These are phyloP conservation scores for Coregonus clupeaformis DNA, from an alignment of 2,113 vertebrate species.

Conservation along the genomic window DNA sequence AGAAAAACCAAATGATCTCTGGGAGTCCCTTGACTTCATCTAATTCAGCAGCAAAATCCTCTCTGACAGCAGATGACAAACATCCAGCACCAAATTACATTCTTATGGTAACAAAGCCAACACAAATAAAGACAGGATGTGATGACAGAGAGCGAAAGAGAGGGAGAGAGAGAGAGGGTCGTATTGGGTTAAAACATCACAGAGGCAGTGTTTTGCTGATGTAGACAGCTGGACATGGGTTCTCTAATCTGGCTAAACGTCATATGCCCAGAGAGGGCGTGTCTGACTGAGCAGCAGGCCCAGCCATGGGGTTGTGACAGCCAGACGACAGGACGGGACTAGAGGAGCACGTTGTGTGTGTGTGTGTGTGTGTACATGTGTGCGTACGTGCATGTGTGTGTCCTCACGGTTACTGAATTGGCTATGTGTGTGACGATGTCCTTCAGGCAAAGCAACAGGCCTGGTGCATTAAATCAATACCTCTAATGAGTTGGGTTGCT, in stretches of 20 bases:
- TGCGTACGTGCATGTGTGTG: constrained; percentile 22
- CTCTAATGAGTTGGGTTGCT: constrained; percentile 6
- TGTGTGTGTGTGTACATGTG: constrained; percentile 24
- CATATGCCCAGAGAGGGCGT: constrained; percentile 56
- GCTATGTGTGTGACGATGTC: constrained; percentile 25
- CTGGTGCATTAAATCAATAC: constrained; percentile 16
- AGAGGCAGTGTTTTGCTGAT: constrained; percentile 46
- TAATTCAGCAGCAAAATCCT: constrained; percentile 61
- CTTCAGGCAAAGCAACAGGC: constrained; percentile 5
- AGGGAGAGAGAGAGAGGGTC: constrained; percentile 7
- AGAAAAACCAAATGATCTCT: constrained; percentile 62
- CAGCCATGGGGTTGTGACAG: constrained; percentile 51
- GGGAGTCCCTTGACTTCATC: constrained; percentile 62
- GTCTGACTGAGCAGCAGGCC: constrained; percentile 51
- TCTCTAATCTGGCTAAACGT: constrained; percentile 69
- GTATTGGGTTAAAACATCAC: constrained; percentile 49
- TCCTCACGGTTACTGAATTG: background rate
- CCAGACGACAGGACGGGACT: constrained; percentile 53
- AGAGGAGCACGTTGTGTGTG: constrained; percentile 24
- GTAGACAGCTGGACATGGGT: constrained; percentile 64
- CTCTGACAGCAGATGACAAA: constrained; percentile 47
- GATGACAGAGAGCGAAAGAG: background rate
- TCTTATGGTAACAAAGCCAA: constrained; percentile 42
- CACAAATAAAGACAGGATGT: constrained; percentile 30
- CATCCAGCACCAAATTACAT: constrained; percentile 54